Conservation (phyloP, 2,888 invertebrate genomes). For the Volucella zonaria region DNA sequence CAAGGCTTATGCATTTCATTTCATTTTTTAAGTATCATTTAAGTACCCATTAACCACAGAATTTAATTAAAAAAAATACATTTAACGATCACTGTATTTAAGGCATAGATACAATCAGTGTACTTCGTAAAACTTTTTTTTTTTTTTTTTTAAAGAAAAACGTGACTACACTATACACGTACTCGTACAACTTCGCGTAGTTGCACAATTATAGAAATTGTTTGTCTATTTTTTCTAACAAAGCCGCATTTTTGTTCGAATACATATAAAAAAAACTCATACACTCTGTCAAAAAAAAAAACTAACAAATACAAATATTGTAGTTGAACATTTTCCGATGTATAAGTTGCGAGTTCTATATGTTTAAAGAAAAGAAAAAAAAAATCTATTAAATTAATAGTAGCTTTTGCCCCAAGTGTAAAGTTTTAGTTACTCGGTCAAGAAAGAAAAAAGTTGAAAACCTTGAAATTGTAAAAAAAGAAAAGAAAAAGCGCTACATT, state of each 20-base stretch:
- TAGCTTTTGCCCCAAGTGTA: conserved; percentile 30
- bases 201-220: conserved; percentile 57
- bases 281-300: conserved; percentile 3
- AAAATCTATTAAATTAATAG: conserved; percentile 55
- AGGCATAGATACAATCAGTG: conserved; percentile 26
- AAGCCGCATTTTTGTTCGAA: conserved; percentile 71
- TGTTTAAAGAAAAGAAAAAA: conserved; percentile 30
- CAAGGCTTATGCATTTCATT: background rate
- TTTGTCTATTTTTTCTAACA: conserved; percentile 26
- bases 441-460: conserved; percentile 53
- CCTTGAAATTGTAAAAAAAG: conserved; percentile 61
- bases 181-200: conserved; percentile 38
- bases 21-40: background rate
- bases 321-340: conserved; percentile 34
- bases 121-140: conserved; percentile 18
- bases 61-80: conserved; percentile 20
- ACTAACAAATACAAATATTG: background rate
- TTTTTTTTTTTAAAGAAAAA: conserved; percentile 16
- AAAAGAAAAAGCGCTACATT: background rate
- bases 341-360: conserved; percentile 5
- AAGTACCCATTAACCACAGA: conserved; percentile 20
- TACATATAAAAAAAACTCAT: conserved; percentile 34
- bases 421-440: conserved; percentile 21
- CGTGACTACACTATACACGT: conserved; percentile 47
- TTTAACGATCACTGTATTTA: conserved; percentile 8